Conservation (phyloP, 1,140 invertebrate genomes). For the Copidosoma floridanum region DNA sequence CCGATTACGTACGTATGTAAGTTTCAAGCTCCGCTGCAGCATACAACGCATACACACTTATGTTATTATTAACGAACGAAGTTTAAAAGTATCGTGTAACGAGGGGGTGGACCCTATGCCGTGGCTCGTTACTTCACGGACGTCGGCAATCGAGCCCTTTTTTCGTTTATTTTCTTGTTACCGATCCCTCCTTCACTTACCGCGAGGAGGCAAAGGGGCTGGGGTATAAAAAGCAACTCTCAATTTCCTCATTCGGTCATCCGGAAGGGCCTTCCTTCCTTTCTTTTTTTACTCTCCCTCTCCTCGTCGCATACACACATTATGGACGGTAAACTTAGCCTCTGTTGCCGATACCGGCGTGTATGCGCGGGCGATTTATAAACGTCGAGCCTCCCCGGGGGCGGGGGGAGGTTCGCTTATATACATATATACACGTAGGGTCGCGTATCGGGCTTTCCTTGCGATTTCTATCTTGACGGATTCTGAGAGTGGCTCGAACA, state of each 20-base stretch:
- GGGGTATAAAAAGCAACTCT: neutral
- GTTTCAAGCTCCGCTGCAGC: too few relatives aligned
- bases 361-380: neutral
- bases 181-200: neutral
- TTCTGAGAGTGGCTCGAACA: neutral
- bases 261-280: constrained; percentile 2
- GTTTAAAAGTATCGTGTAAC: too few relatives aligned
- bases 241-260: constrained; percentile 15
- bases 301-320: too few relatives aligned
- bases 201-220: neutral
- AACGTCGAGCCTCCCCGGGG: constrained; percentile 1
- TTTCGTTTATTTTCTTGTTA: neutral
- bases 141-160: neutral
- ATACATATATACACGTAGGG: too few relatives aligned
- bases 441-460: neutral
- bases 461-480: constrained; percentile 1
- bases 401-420: neutral
- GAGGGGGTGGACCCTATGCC: too few relatives aligned
- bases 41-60: too few relatives aligned
- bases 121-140: too few relatives aligned
- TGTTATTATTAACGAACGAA: too few relatives aligned
- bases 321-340: too few relatives aligned
- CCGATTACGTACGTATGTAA: too few relatives aligned
- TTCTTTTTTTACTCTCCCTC: too few relatives aligned
- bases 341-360: neutral